Evolutionary conservation across 2,888 invertebrate genomes (phyloP).

Genomic region (Eupithecia subfuscata): DNA sequence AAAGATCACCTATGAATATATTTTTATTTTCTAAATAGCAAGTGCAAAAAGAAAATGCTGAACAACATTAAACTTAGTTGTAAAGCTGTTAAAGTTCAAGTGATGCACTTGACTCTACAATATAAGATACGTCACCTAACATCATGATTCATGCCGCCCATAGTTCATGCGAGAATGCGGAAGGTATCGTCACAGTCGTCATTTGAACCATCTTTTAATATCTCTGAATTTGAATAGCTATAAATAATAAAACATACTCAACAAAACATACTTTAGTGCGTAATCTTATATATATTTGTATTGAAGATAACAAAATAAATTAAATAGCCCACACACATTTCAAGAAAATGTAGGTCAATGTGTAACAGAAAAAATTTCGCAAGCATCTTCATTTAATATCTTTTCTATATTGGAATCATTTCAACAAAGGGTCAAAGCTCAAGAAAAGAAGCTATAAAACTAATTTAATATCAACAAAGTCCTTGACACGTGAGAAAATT

Average conservation of each 20-base stretch:
- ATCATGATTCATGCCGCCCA: conserved; percentile 28
- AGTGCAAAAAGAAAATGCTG: not conserved
- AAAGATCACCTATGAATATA: not conserved
- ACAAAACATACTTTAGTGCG: not conserved
- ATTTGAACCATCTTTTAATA: not conserved
- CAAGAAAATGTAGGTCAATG: not conserved
- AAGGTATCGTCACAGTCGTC: conserved; percentile 21
- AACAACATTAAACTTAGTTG: conserved; percentile 12
- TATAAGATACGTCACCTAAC: conserved; percentile 11
- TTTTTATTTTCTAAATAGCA: not conserved
- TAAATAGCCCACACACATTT: too few species aligned
- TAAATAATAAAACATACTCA: not conserved
- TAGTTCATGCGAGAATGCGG: conserved; percentile 33
- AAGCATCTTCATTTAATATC: not conserved
- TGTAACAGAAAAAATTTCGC: not conserved
- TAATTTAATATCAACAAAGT: conserved; percentile 9
- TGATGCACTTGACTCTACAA: conserved; percentile 10
- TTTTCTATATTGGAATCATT: not conserved
- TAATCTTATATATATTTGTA: not conserved
- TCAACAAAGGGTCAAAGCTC: conserved; percentile 16
- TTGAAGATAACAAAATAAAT: not conserved
- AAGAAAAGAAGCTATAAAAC: conserved; percentile 11
- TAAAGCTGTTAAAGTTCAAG: conserved; percentile 21
- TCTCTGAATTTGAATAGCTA: conserved; percentile 6
- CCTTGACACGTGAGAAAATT: conserved; percentile 25